These are phyloP conservation scores for Euwallacea similis DNA, from an alignment of 1,140 invertebrate genomes.

Conservation along the genomic window DNA sequence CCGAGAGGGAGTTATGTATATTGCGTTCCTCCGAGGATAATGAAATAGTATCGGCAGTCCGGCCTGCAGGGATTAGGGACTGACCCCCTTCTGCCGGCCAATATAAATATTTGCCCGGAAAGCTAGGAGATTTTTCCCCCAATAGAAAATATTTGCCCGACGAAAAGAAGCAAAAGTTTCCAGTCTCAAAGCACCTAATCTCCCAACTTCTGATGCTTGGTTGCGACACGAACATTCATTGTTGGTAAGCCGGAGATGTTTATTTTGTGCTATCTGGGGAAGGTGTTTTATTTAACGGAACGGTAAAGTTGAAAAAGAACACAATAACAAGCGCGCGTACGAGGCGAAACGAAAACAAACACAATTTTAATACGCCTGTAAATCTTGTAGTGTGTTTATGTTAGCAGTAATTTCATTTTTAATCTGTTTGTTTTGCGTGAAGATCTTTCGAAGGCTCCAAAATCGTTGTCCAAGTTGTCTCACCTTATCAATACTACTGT, in stretches of 20 bases:
- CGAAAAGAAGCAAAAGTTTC: background rate
- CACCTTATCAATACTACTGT: no score
- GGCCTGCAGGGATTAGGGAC: conserved; percentile 15
- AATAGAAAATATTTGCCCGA: conserved; percentile 3
- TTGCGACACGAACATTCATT: no score
- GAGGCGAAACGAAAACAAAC: conserved; percentile 18
- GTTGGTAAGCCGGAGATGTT: conserved; percentile 3
- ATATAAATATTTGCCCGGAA: conserved; percentile 21
- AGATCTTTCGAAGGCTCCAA: conserved; percentile 13
- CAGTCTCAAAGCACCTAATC: background rate
- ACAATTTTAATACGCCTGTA: conserved; percentile 26
- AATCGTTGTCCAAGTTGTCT: no score
- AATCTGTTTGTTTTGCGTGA: conserved; percentile 17
- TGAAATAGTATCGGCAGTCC: conserved; percentile 31
- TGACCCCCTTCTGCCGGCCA: conserved; percentile 7
- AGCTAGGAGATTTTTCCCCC: background rate
- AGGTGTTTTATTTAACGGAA: conserved; percentile 25
- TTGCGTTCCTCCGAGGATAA: conserved; percentile 34
- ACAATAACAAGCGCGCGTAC: conserved; percentile 20
- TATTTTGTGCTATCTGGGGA: conserved; percentile 24
- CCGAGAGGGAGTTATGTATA: conserved; percentile 30
- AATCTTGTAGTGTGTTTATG: conserved; percentile 27
- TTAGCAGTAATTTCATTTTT: conserved; percentile 29
- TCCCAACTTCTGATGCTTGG: no score
- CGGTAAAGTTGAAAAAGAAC: conserved; percentile 28